These are phyloP conservation scores for Astur gentilis DNA, from an alignment of 2,113 vertebrate genomes.

Conservation along the genomic window DNA sequence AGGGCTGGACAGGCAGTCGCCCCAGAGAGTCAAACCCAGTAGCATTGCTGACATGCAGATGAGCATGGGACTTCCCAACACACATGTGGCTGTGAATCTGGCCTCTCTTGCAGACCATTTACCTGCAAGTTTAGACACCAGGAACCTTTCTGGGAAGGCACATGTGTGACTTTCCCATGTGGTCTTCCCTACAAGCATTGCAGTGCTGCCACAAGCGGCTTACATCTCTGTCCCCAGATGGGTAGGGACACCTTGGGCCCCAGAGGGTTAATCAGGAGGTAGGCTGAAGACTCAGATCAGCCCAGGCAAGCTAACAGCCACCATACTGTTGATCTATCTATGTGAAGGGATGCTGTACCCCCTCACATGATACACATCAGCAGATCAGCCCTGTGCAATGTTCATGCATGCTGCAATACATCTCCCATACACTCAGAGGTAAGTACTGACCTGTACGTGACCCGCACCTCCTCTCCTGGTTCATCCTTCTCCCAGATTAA, in stretches of 20 bases:
- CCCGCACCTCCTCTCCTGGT: conserved; percentile 46
- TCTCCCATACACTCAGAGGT: background rate
- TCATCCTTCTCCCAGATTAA: conserved; percentile 74
- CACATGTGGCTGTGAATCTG: background rate
- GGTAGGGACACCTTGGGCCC: background rate
- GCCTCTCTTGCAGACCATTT: background rate
- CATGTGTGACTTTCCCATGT: background rate
- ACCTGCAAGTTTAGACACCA: background rate
- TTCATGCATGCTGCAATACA: background rate
- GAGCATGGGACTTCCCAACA: background rate
- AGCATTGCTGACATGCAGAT: background rate
- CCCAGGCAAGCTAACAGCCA: background rate
- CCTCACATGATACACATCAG: background rate
- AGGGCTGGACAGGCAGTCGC: background rate
- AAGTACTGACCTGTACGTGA: conserved; percentile 68
- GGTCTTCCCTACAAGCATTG: background rate
- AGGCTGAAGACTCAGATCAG: background rate
- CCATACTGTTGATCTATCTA: background rate
- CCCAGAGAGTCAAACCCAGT: background rate
- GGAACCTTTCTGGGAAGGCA: background rate
- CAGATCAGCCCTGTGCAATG: background rate
- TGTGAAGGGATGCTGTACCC: background rate
- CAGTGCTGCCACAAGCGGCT: background rate
- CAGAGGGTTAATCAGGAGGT: background rate
- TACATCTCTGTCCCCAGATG: background rate